Evolutionary conservation across 2,888 invertebrate genomes (phyloP), one percentile per base, ranked within the genome.

Genomic region (Endotricha flammealis): DNA sequence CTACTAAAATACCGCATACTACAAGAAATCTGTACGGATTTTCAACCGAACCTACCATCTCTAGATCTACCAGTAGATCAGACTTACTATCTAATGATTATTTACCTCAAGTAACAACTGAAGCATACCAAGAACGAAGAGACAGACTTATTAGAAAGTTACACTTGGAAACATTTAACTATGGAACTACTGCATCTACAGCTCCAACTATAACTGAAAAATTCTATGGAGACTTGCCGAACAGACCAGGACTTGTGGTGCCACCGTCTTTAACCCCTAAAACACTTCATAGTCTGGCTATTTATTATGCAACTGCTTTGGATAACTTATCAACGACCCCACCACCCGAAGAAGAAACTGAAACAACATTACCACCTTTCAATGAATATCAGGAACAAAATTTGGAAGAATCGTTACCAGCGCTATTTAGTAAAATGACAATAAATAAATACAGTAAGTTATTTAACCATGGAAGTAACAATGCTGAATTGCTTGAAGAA

Each of bases 211-310:
- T 81, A 5, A 76, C 85, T 11, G 88, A 88, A 20, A 87, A 82
- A 44, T 75, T 73, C 29, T 78, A 78, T 1, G 88, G 82, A 28
- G 78, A 88, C 14, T 64, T 73, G 43, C 64, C 68, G 5, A 75
- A 75, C 33, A 83, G 92, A 41, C 87, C 88, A 20, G 93, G 92
- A 2, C 72, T 92, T n/a, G 83, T 90, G 4, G 89, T 92, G 5
- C 92, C 93, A 2, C 91, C 91, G 9, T 93, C 93, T 0, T 89
- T 92, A 0, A 93, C 93, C 0, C 93, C 94, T 0, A 92, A 93
- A 61, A 92, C 93, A 0, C 77, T 94, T 7, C 93, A 93, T 50
- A 92, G 94, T 0, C 66, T 95, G 28, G 94, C 95, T 1, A 89
- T 93, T 46, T 95, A 95, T 60, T 95, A 94, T 61, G 94, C 94